phyloP scores from a whole-genome alignment of 2,888 invertebrate species.

The Poecilobothrus nobilitatus region DNA sequence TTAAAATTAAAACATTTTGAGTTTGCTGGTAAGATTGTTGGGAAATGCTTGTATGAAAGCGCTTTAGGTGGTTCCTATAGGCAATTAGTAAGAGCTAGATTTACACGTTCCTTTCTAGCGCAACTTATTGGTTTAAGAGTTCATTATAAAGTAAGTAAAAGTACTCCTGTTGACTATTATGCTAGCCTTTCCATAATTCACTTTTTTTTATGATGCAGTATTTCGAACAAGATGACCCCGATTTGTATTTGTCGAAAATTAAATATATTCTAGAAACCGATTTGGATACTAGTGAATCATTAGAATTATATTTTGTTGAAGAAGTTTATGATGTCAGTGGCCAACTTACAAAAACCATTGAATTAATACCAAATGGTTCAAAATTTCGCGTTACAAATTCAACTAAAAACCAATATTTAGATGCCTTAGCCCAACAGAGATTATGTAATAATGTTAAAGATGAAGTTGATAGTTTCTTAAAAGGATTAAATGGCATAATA shows the following conservation, averaged over 20 bases:
- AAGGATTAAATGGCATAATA: conserved; percentile 82
- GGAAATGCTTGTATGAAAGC: conserved; percentile 90
- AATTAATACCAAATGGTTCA: conserved; percentile 75
- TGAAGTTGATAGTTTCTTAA: conserved; percentile 80
- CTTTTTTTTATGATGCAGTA: conserved; percentile 56
- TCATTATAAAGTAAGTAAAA: conserved; percentile 74
- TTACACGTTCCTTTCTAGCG: conserved; percentile 86
- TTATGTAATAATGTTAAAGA: conserved; percentile 71
- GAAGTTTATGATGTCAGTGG: conserved; percentile 77
- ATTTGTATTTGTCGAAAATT: conserved; percentile 84
- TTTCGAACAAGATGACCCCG: conserved; percentile 93
- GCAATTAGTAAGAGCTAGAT: conserved; percentile 81
- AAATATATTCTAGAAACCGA: conserved; percentile 88
- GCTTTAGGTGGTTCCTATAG: conserved; percentile 82
- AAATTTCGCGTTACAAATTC: conserved; percentile 54
- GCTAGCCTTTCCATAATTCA: not conserved
- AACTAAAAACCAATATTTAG: conserved; percentile 64
- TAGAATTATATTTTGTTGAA: conserved; percentile 81
- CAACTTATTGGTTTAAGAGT: conserved; percentile 89
- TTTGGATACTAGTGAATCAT: conserved; percentile 63
- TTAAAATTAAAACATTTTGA: conserved; percentile 83
- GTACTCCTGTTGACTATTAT: too few species aligned
- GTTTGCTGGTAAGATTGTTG: conserved; percentile 87
- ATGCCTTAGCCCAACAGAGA: conserved; percentile 81
- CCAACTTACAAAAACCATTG: conserved; percentile 66